These are phyloP conservation scores for Albula goreensis DNA, from an alignment of 2,113 vertebrate genomes.

Conservation along the genomic window DNA sequence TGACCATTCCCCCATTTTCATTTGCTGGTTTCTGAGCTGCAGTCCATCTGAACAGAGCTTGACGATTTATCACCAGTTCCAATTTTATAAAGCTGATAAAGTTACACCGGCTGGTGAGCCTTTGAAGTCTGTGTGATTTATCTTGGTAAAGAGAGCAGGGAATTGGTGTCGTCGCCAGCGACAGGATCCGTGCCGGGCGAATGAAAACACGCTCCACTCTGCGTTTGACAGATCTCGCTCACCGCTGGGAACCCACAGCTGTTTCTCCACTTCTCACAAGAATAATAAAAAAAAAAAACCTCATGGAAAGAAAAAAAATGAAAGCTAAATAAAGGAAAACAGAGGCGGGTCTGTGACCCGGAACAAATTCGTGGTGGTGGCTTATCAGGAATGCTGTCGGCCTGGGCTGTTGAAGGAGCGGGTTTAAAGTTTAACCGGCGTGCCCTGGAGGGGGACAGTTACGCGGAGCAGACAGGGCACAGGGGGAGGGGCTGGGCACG, in stretches of 20 bases:
- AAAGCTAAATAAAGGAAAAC: slow-evolving; percentile 10
- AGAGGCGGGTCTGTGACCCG: slow-evolving; percentile 57
- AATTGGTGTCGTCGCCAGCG: background rate
- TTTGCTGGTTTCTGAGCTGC: slow-evolving; percentile 40
- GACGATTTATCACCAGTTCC: slow-evolving; percentile 36
- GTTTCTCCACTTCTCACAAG: slow-evolving; percentile 16
- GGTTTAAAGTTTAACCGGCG: slow-evolving; percentile 66
- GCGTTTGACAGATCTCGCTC: background rate
- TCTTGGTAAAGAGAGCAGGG: background rate
- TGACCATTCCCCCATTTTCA: slow-evolving; percentile 39
- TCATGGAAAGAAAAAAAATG: slow-evolving; percentile 14
- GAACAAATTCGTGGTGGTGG: slow-evolving; percentile 68
- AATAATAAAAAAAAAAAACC: background rate
- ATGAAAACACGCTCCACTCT: background rate
- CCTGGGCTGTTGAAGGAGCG: slow-evolving; percentile 50
- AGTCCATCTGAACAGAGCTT: background rate
- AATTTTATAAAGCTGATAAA: slow-evolving; percentile 9
- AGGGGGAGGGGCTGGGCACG: background rate
- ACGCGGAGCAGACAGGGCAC: background rate
- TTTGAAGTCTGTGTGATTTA: slow-evolving; percentile 11
- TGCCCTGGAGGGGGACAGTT: slow-evolving; percentile 45
- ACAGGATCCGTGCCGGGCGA: background rate
- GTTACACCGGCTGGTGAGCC: background rate
- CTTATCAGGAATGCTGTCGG: slow-evolving; percentile 64
- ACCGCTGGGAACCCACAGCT: background rate